A percentile compares a stretch with the other conserved stretches of the same genome.
Evolutionary conservation across 1,140 invertebrate genomes (phyloP).

Genomic region (Argopecten irradians): DNA sequence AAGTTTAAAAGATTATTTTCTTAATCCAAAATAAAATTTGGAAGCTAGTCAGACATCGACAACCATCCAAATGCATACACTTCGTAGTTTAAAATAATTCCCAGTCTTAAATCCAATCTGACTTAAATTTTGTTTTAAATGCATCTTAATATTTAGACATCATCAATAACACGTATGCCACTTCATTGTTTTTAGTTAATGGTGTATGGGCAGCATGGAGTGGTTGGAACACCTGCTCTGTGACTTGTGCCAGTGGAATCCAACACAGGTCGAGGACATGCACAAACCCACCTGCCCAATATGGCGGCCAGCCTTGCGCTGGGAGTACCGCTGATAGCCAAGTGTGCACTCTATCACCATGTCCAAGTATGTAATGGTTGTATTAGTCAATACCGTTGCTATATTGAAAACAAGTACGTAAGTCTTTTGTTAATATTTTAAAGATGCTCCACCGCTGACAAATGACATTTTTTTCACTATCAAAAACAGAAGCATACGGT

Average conservation of each 20-base stretch:
- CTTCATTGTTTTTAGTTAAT: conserved; percentile 25
- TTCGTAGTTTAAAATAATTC: not conserved
- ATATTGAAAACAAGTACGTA: not conserved
- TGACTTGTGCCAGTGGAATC: conserved; percentile 33
- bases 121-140: not conserved
- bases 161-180: not conserved
- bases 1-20: no score
- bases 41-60: not conserved
- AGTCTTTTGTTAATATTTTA: no score
- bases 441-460: no score
- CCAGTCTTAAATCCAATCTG: not conserved
- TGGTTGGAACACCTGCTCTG: conserved; percentile 25
- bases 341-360: conserved; percentile 18
- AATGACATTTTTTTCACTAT: no score
- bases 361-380: conserved; percentile 4
- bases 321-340: not conserved
- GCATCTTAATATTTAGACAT: not conserved
- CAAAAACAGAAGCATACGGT: no score
- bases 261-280: conserved; percentile 13
- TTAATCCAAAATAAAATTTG: no score
- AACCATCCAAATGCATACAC: not conserved
- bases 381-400: not conserved
- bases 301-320: not conserved
- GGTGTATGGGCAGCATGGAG: conserved; percentile 33
- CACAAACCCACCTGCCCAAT: conserved; percentile 30